Base-by-base conservation (phyloP, 2,888 invertebrate species). In the Onchidella celtica region DNA sequence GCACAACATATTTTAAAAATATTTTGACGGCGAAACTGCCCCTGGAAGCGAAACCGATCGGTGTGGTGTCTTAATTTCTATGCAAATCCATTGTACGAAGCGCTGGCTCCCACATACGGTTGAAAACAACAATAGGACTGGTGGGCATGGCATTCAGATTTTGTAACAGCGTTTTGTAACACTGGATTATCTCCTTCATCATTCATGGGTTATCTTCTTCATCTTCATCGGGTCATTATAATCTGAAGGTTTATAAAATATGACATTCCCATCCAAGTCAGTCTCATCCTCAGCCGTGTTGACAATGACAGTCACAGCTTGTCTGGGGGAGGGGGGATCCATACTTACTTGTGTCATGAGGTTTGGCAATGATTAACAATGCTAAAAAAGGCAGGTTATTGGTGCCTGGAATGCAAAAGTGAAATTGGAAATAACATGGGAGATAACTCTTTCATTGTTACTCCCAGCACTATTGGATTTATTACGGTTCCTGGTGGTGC, bases 361-460 rank as follows among this genome's bases (percentile, higher is more conserved):
- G 78, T n/a, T 63, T 79, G 6, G 47, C 40, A 0, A 72, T 11
- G 3, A 72, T 17, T 9, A 72, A 9, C 79, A 79, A 65, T 17
- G 24, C n/a, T 21, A 79, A 17, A 70, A 65, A 9, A 36, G 11
- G 11, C 63, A 63, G 3, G 65, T 72, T 2, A 79, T 47, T 21
- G 47, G 63, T 11, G 68, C 27, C 55, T 65, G 65, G 27, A 61
- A 21, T 9, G 36, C 40, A 47, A n/a, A n/a, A 79, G 61, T 3
- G 55, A 47, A 11, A 34, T 63, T 9, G 72, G 72, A 32, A 79
- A 79, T 38, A 65, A 61, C 79, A 79, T 79, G 40, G 55, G 79
- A 6, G 79, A 79, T 14, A 40, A 4, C 55, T 79, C 65, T 34
- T 79, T 72, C 79, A 79, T 79, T 2, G 55, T 47, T 2, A 63